A percentile compares a stretch with the other conserved stretches of the same genome.
Conservation (phyloP, 1,140 invertebrate species). For the Macrocentrus cingulum region DNA sequence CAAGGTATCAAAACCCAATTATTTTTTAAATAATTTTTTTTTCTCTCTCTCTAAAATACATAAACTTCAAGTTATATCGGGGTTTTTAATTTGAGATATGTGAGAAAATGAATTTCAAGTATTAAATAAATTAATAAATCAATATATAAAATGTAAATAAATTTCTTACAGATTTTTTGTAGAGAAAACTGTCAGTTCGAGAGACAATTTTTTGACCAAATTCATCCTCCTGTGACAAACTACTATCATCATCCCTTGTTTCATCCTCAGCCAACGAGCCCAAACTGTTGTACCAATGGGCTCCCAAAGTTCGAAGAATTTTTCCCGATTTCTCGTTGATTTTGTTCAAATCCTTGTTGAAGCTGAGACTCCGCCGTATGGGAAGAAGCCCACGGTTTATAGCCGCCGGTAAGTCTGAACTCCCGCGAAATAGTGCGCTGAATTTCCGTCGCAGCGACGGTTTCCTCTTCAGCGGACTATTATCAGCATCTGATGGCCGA, state of each 20-base stretch:
- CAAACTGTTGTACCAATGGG: constrained; percentile 49
- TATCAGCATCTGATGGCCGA: neutral
- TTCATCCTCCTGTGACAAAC: constrained; percentile 4
- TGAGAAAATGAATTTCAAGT: no score
- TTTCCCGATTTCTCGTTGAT: constrained; percentile 29
- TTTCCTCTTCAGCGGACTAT: constrained; percentile 34
- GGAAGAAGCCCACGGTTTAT: constrained; percentile 47
- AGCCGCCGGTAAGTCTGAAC: constrained; percentile 46
- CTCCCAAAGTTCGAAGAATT: constrained; percentile 34
- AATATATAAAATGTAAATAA: neutral
- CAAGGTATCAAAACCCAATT: no score
- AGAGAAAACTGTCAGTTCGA: constrained; percentile 38
- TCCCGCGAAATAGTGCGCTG: constrained; percentile 40
- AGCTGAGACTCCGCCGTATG: constrained; percentile 48
- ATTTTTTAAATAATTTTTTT: no score
- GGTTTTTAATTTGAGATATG: no score
- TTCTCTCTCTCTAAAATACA: no score
- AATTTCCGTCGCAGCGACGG: constrained; percentile 44
- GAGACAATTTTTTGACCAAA: constrained; percentile 16
- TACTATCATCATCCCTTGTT: constrained; percentile 31
- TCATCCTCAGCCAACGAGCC: constrained; percentile 39
- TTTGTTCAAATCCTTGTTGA: constrained; percentile 44
- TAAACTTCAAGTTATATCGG: no score
- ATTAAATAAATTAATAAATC: neutral
- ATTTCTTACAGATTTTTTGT: constrained; percentile 40